A percentile compares a stretch with the other conserved stretches of the same genome.
These are phyloP conservation scores for Neomorphus geoffroyi DNA, from an alignment of 2,797 vertebrate genomes.

Conservation along the genomic window DNA sequence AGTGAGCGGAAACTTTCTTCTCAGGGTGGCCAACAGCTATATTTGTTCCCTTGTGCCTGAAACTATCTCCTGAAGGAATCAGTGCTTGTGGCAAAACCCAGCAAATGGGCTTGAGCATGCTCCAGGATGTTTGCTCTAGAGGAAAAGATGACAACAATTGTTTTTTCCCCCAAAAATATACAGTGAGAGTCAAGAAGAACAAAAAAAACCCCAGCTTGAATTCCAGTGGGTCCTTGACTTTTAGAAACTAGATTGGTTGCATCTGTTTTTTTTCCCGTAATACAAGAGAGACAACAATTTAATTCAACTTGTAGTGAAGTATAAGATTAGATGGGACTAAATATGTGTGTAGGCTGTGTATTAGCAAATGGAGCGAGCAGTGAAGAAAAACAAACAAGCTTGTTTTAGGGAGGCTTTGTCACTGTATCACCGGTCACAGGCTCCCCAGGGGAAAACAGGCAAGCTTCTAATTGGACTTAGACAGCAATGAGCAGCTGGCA, in stretches of 20 bases:
- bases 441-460: not conserved
- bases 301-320: not conserved
- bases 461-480: not conserved
- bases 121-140: not conserved
- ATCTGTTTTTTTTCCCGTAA: not conserved
- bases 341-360: slow-evolving; percentile 49
- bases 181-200: not conserved
- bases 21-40: not conserved
- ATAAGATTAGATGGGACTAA: slow-evolving; percentile 34
- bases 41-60: not conserved
- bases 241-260: not conserved
- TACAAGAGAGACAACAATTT: slow-evolving; percentile 4
- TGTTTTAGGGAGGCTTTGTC: slow-evolving; percentile 16
- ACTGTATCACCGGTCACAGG: not conserved
- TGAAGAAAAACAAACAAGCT: slow-evolving; percentile 58
- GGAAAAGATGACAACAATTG: not conserved
- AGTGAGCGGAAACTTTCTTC: rapidly evolving
- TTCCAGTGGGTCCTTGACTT: slow-evolving; percentile 18
- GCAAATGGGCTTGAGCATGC: not conserved
- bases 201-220: not conserved
- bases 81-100: not conserved
- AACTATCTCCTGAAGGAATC: not conserved
- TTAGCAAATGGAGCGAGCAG: slow-evolving; percentile 46
- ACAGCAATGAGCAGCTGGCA: not conserved
- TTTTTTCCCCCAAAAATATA: not conserved